Evolutionary conservation across 2,888 invertebrate species (phyloP), one percentile per base, ranked within the genome.

Genomic region (Lysandra coridon): DNA sequence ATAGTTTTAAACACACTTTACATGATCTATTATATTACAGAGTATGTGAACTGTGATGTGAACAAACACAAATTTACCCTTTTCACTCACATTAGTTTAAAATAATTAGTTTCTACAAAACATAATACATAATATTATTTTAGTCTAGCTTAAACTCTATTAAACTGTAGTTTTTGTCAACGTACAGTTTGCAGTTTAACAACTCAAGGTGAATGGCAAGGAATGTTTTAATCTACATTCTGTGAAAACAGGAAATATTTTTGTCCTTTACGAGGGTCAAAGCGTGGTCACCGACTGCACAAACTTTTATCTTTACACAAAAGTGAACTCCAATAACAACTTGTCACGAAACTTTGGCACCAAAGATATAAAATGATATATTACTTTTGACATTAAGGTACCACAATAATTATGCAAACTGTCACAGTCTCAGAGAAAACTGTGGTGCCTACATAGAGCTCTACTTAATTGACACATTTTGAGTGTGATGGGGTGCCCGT

Each of bases 231-330:
- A 53, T 53, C 53, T 30, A 73, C 73, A 44, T 74, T 44, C 74
- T 44, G 73, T 49, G 33, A 53, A 53, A 76, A 53, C 76, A 57
- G 76, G 76, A 76, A 76, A 76, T 76, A 57, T 33, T 30, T 57
- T 3, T 33, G 53, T 33, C 49, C 33, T 53, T 30, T 76, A 33
- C 53, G 30, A 53, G 49, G 57, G 53, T 49, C 49, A 33, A 76
- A 53, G 17, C 30, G 76, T 53, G 49, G 30, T 33, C 76, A 57
- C 33, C 57, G 64, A 23, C 4, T 23, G 64, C 64, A 23, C 4
- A 10, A 30, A 30, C 30, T 57, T 49, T 49, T 49, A 12, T 49
- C 57, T 57, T 57, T 57, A 30, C 30, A 30, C 64, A 60, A n/a
- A n/a, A 60, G 60, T 57, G 5, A 57, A 10, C 49, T 49, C 1